Base-by-base conservation (phyloP, 2,888 invertebrate genomes). In the Dasypolia templi region DNA sequence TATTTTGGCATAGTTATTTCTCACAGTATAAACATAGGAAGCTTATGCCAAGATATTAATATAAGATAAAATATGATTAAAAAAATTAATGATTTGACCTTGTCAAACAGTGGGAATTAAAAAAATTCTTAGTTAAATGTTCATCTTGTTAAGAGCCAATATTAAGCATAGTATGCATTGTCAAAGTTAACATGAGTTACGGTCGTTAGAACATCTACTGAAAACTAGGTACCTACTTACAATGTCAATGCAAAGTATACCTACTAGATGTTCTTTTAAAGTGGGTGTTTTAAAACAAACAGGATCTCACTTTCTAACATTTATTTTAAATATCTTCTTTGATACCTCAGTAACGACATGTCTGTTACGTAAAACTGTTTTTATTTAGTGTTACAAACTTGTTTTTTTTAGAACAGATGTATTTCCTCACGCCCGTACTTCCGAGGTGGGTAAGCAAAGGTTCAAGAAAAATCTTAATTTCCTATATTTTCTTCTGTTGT, bases 51-150 rank as follows among this genome's bases (percentile, higher is more conserved):
- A 59, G 72, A 76, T 80, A 39, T 53, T 58, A 51, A 73, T 6
- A 14, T 26, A 3, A 32, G 66, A 77, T 81, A 73, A 55, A 26
- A 22, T 59, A 63, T 67, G 35, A 69, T 69, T 71, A 26, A 72
- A 65, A 64, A n/a, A 58, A 32, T 39, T 56, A 71, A 75, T 62
- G 14, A 65, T 44, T 29, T 17, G 44, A 12, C 82, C 77, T 82
- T 73, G 72, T 58, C 11, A n/a, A n/a, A n/a, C n/a, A 53, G 58
- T 82, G 82, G 55, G 81, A 77, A 77, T 69, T 55, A 65, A 26
- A 17, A n/a, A 72, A 53, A 59, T 82, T 59, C 26, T 46, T 66
- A n/a, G 58, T 63, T 69, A 69, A 76, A 77, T 72, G 32, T 46
- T 35, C n/a, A 56, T 72, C 32, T 69, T 77, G 22, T 14, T 64